Conservation (phyloP, 2,888 invertebrate species). For the Drosophila eohydei region DNA sequence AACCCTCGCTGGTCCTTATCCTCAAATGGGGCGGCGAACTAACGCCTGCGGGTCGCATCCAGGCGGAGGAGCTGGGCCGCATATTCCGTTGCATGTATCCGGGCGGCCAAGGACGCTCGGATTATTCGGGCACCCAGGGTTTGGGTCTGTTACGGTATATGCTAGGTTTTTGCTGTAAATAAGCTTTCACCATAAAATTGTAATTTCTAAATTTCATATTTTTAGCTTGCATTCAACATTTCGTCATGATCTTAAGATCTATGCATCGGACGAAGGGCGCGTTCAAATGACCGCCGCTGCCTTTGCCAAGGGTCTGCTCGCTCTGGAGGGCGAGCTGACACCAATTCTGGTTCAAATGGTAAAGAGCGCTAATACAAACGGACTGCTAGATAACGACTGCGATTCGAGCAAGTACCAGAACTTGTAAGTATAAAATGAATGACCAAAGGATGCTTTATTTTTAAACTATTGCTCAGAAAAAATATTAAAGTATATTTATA, state of each 20-base stretch:
- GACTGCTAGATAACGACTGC: slow-evolving; percentile 98
- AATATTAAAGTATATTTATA: background rate
- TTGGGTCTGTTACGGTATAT: slow-evolving; percentile 92
- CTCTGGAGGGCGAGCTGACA: slow-evolving; percentile 98
- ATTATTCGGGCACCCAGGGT: slow-evolving; percentile 97
- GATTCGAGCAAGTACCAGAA: slow-evolving; percentile 98
- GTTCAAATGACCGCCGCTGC: slow-evolving; percentile 99
- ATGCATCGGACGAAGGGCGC: slow-evolving; percentile 99
- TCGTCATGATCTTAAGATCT: slow-evolving; percentile 99
- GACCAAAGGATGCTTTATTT: background rate
- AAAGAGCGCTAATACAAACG: slow-evolving; percentile 99
- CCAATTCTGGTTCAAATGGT: slow-evolving; percentile 99
- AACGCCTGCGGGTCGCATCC: slow-evolving; percentile 98
- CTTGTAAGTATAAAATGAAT: slow-evolving; percentile 88
- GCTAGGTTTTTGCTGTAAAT: too few relatives aligned
- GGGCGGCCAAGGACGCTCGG: slow-evolving; percentile 97
- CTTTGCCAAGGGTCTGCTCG: slow-evolving; percentile 98
- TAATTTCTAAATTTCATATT: background rate
- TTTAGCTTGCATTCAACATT: slow-evolving; percentile 96
- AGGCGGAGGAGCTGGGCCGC: slow-evolving; percentile 98
- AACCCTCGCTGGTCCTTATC: slow-evolving; percentile 97
- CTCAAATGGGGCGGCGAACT: slow-evolving; percentile 99
- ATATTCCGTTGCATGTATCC: slow-evolving; percentile 99
- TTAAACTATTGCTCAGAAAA: background rate
- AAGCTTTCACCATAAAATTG: too few relatives aligned